Evolutionary conservation across 53 echinoderm and acorn worm genomes (phyloP).

Genomic region (Arbacia lixula): DNA sequence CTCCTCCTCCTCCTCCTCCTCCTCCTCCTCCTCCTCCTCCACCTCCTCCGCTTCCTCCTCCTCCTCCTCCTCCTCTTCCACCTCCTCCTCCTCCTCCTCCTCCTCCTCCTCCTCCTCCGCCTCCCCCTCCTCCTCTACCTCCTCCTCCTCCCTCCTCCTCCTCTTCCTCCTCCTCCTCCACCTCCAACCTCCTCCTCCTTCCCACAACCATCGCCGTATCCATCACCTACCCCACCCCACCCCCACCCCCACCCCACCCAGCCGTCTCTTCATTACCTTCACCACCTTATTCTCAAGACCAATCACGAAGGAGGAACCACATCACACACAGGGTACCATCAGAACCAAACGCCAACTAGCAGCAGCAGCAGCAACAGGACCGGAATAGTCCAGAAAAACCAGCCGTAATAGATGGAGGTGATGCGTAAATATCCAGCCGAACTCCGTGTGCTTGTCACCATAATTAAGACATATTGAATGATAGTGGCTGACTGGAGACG

Average conservation of each 20-base stretch:
- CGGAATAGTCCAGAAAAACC: too few relatives aligned
- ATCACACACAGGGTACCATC: too few relatives aligned
- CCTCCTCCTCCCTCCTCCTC: not conserved
- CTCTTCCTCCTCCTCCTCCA: not conserved
- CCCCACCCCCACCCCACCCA: too few relatives aligned
- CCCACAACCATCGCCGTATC: not conserved
- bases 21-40: not conserved
- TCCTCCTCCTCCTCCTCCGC: not conserved
- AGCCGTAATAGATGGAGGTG: too few relatives aligned
- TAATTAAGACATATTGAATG: constrained; percentile 51
- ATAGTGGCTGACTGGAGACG: constrained; percentile 24
- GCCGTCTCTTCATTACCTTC: too few relatives aligned
- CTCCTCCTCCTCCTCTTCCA: not conserved
- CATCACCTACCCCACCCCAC: not conserved
- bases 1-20: not conserved
- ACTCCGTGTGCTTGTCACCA: constrained; percentile 5
- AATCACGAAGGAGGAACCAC: too few relatives aligned
- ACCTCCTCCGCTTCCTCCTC: not conserved
- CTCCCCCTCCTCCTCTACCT: not conserved
- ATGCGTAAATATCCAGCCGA: too few relatives aligned
- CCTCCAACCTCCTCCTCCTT: not conserved
- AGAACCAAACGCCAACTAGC: too few relatives aligned
- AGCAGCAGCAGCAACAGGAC: too few relatives aligned
- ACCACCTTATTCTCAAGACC: not conserved
- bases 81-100: not conserved